Base-by-base conservation (phyloP, 2,797 vertebrate species). In the Nyctibius grandis region DNA sequence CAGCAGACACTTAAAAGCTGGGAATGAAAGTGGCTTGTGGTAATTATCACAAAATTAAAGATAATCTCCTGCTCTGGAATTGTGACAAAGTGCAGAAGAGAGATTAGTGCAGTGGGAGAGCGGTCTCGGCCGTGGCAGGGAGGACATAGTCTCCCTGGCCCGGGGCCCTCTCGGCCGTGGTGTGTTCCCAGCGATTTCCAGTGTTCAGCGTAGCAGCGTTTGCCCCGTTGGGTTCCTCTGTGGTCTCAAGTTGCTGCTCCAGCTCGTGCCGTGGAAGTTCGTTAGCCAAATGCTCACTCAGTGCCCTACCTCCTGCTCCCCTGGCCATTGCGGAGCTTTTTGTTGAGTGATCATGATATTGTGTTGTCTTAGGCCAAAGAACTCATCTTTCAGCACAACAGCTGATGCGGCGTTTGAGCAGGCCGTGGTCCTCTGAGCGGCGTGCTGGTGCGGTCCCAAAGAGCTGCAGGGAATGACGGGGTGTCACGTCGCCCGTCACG, bases 11-110 rank as follows among this genome's bases (percentile, higher is more conserved):
- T 64, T 90, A 77, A 31, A 79, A 54, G 77, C 91, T 82, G 67
- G 75, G 61, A 91, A 88, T 34, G 67, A 89, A 96, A 97, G 95
- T 82, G 1, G 89, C 92, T 97, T 96, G 92, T 53, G 73, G 47
- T 94, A 92, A 93, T 95, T 93, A 93, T 84, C 79, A 59, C 75
- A 79, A 96, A 95, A 92, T 91, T 92, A 75, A 89, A 89, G 91
- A 91, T 95, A 95, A 97, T 96, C 97, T 94, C 77, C 83, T 70
- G 69, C 64, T 79, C 93, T 96, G 97, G 95, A 96, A 82, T 85
- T 50, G 63, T 88, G 94, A 94, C 93, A 94, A 81, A 84, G 81
- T 83, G 77, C 88, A 87, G 85, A 47, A 60, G 60, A 5, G 15
- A 93, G 94, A 91, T 93, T 53, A 77, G 34, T 38, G 50, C 57